Base-by-base conservation (phyloP, 1,140 invertebrate species). In the Agrilus planipennis region DNA sequence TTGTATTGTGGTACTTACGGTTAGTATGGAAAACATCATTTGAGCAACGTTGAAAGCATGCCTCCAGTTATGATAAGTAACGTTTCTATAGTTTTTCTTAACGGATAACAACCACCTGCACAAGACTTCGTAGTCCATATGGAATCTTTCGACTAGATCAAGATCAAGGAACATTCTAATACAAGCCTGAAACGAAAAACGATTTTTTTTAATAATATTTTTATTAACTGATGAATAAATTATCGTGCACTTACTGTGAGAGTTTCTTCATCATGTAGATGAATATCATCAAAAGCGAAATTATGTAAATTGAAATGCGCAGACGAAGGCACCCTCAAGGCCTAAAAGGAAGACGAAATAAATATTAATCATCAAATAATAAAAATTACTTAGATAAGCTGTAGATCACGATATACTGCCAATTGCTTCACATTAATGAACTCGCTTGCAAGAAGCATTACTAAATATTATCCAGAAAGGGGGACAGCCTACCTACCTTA, bases 51-150 rank as follows among this genome's bases (percentile, higher is more conserved):
- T 94, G 65, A 95, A 93, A 22, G 89, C 90, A 62, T 93, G 89
- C 57, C 90, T 74, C 91, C 91, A 96, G 63, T 95, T 96, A 62
- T 96, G 92, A 59, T 96, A 96, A 7, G 85, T 91, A 11, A 96
- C 90, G 57, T 90, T 89, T 34, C 92, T 73, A 65, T 96, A 96
- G 64, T 96, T 96, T 62, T 95, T 96, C 69, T 93, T 93, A 4
- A 96, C 90, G 53, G 86, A 91, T 31, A 91, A 69, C 18, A 94
- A 67, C 90, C 90, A 95, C 44, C 86, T 73, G 59, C 86, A 89
- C 1, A 90, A 67, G 11, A 89, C 84, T 46, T 83, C 75, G 61
- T 91, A 90, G 51, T 91, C 85, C 49, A 92, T 90, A 54, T 89
- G 85, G 62, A 91, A 92, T 41, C 85, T 68, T 59, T 89, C 84